These are phyloP conservation scores for Uromys caudimaculatus DNA, from an alignment of 2,797 vertebrate species.

Conservation along the genomic window DNA sequence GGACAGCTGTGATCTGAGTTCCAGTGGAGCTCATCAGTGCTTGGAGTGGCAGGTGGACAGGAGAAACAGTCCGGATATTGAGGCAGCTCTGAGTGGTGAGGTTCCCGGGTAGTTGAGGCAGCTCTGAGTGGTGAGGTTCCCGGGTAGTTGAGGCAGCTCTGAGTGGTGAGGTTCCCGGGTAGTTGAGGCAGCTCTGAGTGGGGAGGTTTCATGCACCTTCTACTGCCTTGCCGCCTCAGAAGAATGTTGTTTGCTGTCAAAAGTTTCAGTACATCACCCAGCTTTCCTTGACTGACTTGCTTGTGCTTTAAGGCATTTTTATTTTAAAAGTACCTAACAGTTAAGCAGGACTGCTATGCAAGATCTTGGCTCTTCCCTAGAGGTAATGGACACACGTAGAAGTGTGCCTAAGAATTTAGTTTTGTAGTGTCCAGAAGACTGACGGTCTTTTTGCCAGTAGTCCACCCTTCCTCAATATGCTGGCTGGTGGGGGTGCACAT, in stretches of 20 bases:
- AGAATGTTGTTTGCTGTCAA: background rate
- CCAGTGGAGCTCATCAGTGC: background rate
- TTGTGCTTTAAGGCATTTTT: slow-evolving; percentile 52
- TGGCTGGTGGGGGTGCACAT: background rate
- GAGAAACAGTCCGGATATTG: background rate
- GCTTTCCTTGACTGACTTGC: background rate
- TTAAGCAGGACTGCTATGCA: background rate
- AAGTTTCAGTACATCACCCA: background rate
- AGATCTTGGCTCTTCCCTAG: background rate
- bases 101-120: background rate
- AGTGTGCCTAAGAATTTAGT: slow-evolving; percentile 12
- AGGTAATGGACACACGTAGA: background rate
- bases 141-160: background rate
- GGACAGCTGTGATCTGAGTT: background rate
- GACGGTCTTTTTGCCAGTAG: background rate
- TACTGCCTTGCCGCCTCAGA: background rate
- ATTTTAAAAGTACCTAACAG: background rate
- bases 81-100: background rate
- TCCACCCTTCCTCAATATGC: background rate
- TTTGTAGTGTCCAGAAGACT: slow-evolving; percentile 2
- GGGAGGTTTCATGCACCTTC: background rate
- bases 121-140: background rate
- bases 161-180: background rate
- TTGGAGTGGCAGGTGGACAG: background rate
- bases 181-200: background rate